phyloP scores from a whole-genome alignment of 1,140 invertebrate species.

The Drosophila rhopaloa region DNA sequence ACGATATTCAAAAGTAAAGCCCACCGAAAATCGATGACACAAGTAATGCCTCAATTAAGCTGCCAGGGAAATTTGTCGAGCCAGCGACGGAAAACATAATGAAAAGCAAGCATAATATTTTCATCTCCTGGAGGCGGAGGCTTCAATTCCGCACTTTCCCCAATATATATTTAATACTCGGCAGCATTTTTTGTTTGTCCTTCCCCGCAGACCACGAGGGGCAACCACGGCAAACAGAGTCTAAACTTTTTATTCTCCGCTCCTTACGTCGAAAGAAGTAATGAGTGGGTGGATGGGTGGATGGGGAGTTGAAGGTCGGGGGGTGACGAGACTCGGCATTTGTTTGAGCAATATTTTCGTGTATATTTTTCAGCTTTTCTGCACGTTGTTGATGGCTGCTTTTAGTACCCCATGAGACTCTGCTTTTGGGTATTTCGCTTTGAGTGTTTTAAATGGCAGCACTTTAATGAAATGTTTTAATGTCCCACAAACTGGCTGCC shows the following conservation, averaged over 20 bases:
- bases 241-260: constrained; percentile 52
- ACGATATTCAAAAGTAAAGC: constrained; percentile 17
- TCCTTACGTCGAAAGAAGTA: constrained; percentile 43
- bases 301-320: not conserved
- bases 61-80: constrained; percentile 19
- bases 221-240: constrained; percentile 67
- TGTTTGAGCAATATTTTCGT: constrained; percentile 74
- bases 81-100: constrained; percentile 50
- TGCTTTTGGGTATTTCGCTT: not conserved
- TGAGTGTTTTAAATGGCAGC: not conserved
- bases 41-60: constrained; percentile 80
- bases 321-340: constrained; percentile 45
- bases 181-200: constrained; percentile 56
- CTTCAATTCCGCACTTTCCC: constrained; percentile 50
- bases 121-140: constrained; percentile 9
- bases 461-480: not conserved
- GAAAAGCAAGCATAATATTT: constrained; percentile 70
- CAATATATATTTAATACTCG: constrained; percentile 82
- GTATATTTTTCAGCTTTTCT: constrained; percentile 73
- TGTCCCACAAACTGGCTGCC: no score
- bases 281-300: constrained; percentile 51
- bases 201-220: constrained; percentile 23
- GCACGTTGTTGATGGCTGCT: constrained; percentile 69
- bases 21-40: constrained; percentile 69
- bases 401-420: constrained; percentile 4